Base-by-base conservation (phyloP, 2,113 vertebrate species). In the Coreoperca whiteheadi region DNA sequence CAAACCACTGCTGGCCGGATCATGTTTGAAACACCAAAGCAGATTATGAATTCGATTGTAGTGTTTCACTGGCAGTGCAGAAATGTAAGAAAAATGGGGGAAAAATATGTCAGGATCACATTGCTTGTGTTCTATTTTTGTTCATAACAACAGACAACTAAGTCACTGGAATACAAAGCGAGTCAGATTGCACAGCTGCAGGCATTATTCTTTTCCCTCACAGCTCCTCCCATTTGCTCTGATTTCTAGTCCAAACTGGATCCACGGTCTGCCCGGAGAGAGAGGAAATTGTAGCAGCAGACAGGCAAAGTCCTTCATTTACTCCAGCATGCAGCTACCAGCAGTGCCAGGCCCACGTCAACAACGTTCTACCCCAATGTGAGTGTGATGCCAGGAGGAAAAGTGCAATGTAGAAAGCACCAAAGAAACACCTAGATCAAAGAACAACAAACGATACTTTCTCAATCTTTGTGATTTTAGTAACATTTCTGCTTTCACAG, bases 231-330 rank as follows among this genome's bases (percentile, higher is more conserved):
- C 78, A 68, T 51, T 83, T 12, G 23, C 69, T 85, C 34, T 77
- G 23, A 30, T 72, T 84, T 91, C 54, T 59, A 92, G 87, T 66
- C 50, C 79, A 71, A 77, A n/a, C 39, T 50, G 78, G 74, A 83
- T 64, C 84, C 41, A 3, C 25, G 4, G 20, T 7, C 41, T 91
- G 87, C 68, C 21, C 48, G 0, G 34, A 11, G 4, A 30, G 1
- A n/a, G 50, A 12, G 32, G 10, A 15, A 57, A 6, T 7, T 15
- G 0, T 3, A 37, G 1, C 0, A 21, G 0, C 1, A 20, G 8
- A 34, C 54, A 61, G 1, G 1, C 4, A 4, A 16, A 46, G 0
- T 18, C 16, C 20, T 64, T 1, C 69, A 4, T 1, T 4, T 53
- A 39, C 18, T 53, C 6, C 30, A 8, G 11, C 18, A 0, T 93